Percentiles rank a stretch among this genome's conserved stretches.
phyloP scores from a whole-genome alignment of 2,113 vertebrate genomes.

The Emydocephalus ijimae region DNA sequence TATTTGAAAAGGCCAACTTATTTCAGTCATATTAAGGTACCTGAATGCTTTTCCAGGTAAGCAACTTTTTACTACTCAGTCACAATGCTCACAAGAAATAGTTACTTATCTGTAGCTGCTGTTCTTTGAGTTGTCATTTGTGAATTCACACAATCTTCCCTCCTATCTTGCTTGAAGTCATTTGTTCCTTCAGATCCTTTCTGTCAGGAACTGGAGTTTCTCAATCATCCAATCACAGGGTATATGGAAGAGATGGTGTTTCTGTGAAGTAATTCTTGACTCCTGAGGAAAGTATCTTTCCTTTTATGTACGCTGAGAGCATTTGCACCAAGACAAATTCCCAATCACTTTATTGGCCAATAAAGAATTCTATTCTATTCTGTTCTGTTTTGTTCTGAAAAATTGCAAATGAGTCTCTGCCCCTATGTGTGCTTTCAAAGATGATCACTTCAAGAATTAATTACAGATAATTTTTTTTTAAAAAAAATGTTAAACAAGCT shows the following conservation, averaged over 20 bases:
- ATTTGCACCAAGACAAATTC: too few species aligned
- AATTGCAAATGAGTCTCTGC: not conserved
- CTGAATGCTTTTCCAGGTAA: not conserved
- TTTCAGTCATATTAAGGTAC: not conserved
- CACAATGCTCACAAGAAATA: not conserved
- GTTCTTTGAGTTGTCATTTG: not conserved
- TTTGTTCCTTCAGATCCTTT: not conserved
- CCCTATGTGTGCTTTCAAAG: not conserved
- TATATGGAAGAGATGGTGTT: not conserved
- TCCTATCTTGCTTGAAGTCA: not conserved
- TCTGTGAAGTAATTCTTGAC: not conserved
- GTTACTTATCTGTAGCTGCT: not conserved
- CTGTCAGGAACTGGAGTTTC: not conserved
- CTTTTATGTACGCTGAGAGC: too few species aligned
- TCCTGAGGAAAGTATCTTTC: too few species aligned
- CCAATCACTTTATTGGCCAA: too few species aligned
- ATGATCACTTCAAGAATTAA: not conserved
- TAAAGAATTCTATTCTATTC: too few species aligned
- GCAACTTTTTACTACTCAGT: not conserved
- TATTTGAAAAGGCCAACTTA: not conserved
- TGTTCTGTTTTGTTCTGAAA: not conserved
- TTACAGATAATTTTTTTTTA: not conserved
- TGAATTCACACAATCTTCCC: not conserved
- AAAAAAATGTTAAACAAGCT: not conserved
- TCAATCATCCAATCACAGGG: not conserved